A percentile compares a stretch with the other conserved stretches of the same genome.
These are phyloP conservation scores for Diploscapter pachys DNA, from an alignment of 1,140 invertebrate genomes.

Conservation along the genomic window DNA sequence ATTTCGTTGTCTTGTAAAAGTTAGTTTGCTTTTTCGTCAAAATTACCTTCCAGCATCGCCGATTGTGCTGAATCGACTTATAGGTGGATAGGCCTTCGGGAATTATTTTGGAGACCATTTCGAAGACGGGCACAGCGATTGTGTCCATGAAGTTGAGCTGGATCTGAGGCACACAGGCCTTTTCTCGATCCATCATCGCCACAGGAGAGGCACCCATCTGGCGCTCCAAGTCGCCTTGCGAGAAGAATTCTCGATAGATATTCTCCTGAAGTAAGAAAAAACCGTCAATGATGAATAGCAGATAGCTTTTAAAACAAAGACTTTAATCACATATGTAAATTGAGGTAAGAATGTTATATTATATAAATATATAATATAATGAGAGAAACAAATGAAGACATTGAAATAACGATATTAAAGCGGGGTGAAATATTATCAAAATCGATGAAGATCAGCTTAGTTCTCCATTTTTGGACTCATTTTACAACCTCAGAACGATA, in stretches of 20 bases:
- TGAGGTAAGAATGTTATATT: no score
- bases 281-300: no score
- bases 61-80: constrained; percentile 28
- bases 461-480: no score
- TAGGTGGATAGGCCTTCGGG: constrained; percentile 32
- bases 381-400: no score
- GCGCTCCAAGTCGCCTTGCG: constrained; percentile 80
- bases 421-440: neutral
- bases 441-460: neutral
- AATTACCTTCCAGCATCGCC: constrained; percentile 25
- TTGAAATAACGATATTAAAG: neutral
- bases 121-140: constrained; percentile 64
- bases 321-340: no score
- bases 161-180: constrained; percentile 76
- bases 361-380: no score
- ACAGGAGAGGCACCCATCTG: constrained; percentile 72
- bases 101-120: constrained; percentile 13
- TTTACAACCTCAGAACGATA: no score
- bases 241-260: constrained; percentile 81
- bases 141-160: constrained; percentile 75
- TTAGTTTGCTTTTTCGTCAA: constrained; percentile 53
- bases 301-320: no score
- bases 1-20: neutral
- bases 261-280: constrained; percentile 60
- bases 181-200: constrained; percentile 78